Conservation (phyloP, 2,888 invertebrate genomes). For the Pyrochroa serraticornis region DNA sequence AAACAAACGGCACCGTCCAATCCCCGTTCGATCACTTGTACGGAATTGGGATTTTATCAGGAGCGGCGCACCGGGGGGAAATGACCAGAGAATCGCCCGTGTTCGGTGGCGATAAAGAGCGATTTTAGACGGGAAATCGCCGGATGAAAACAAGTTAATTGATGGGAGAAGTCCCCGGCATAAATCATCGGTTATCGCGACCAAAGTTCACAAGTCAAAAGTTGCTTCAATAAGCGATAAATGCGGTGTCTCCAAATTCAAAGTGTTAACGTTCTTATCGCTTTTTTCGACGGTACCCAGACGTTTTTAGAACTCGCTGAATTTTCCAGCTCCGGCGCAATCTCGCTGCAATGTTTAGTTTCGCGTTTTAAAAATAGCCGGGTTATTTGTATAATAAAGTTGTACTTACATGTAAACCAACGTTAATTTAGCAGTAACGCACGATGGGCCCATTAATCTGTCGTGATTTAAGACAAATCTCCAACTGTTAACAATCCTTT, state of each 20-base stretch:
- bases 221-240: slow-evolving; percentile 23
- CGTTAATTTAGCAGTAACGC: too few relatives aligned
- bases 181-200: slow-evolving; percentile 39
- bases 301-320: too few relatives aligned
- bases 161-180: slow-evolving; percentile 18
- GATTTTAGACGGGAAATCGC: neutral
- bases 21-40: slow-evolving; percentile 29
- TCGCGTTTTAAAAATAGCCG: slow-evolving; percentile 1
- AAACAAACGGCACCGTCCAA: slow-evolving; percentile 44
- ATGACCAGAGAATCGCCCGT: slow-evolving; percentile 14
- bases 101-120: slow-evolving; percentile 20
- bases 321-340: slow-evolving; percentile 28
- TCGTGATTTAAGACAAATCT: too few relatives aligned
- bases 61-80: slow-evolving; percentile 21
- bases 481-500: too few relatives aligned
- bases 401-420: slow-evolving; percentile 6
- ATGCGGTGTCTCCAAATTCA: neutral
- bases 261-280: too few relatives aligned
- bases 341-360: slow-evolving; percentile 43
- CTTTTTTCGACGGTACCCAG: too few relatives aligned
- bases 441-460: too few relatives aligned
- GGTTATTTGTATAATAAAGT: neutral
- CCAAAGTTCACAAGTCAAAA: slow-evolving; percentile 51
- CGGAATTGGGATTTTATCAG: slow-evolving; percentile 10
- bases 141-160: slow-evolving; percentile 5